A percentile compares a stretch with the other conserved stretches of the same genome.
phyloP scores from a whole-genome alignment of 2,888 invertebrate genomes.

The Heliconius hortense region DNA sequence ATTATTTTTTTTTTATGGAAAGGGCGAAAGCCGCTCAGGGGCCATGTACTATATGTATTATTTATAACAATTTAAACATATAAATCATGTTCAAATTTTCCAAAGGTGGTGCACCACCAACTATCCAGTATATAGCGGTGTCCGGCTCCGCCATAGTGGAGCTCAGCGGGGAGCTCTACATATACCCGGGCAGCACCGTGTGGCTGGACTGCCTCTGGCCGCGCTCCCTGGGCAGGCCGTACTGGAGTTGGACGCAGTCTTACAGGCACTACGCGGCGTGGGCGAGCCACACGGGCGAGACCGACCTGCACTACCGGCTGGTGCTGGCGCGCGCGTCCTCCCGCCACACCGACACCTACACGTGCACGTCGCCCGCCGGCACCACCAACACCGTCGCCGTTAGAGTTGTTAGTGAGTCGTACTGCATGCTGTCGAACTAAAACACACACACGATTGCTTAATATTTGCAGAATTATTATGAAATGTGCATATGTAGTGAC shows the following conservation, averaged over 20 bases:
- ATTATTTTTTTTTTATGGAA: too few relatives aligned
- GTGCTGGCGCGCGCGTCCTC: slow-evolving; percentile 90
- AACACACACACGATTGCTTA: too few relatives aligned
- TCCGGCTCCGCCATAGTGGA: slow-evolving; percentile 91
- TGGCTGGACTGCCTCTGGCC: slow-evolving; percentile 92
- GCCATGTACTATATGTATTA: too few relatives aligned
- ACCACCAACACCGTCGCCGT: slow-evolving; percentile 88
- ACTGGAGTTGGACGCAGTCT: slow-evolving; percentile 92
- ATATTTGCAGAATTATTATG: too few relatives aligned
- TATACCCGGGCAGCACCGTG: slow-evolving; percentile 90
- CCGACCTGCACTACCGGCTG: slow-evolving; percentile 90
- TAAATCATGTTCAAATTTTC: not conserved
- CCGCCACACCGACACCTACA: slow-evolving; percentile 92
- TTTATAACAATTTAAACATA: too few relatives aligned
- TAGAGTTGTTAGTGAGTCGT: slow-evolving; percentile 88
- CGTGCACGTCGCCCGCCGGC: slow-evolving; percentile 91
- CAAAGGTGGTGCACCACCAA: slow-evolving; percentile 90
- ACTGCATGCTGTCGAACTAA: slow-evolving; percentile 30
- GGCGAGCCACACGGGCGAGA: slow-evolving; percentile 88
- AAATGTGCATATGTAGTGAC: too few relatives aligned
- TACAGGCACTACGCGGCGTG: slow-evolving; percentile 78
- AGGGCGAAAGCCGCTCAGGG: too few relatives aligned
- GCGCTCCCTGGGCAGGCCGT: slow-evolving; percentile 88
- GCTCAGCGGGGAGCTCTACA: slow-evolving; percentile 89
- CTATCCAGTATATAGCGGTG: slow-evolving; percentile 88